These are phyloP conservation scores for Mnemiopsis leidyi DNA, from an alignment of 37 sponge, comb jelly and placozoan species.

Conservation along the genomic window DNA sequence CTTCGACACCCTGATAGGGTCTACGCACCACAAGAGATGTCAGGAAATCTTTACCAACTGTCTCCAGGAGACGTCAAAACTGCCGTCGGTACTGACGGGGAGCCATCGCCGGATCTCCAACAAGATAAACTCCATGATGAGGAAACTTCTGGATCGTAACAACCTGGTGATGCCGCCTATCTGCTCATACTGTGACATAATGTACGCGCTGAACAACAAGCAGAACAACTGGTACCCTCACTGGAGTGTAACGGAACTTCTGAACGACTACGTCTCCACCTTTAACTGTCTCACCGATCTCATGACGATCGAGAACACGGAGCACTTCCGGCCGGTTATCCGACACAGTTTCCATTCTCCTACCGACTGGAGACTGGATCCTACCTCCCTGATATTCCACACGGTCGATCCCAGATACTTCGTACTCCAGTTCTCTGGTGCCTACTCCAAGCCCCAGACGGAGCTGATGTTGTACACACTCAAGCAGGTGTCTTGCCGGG, in stretches of 20 bases:
- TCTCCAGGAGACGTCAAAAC: slow-evolving; percentile 39
- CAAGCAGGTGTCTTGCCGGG: neutral
- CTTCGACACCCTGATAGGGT: slow-evolving; percentile 19
- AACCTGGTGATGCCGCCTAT: slow-evolving; percentile 57
- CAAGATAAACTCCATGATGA: neutral
- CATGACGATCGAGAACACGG: slow-evolving; percentile 54
- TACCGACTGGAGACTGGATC: slow-evolving; percentile 25
- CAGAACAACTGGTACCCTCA: neutral
- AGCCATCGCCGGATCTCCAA: slow-evolving; percentile 8
- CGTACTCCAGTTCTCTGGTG: slow-evolving; percentile 38
- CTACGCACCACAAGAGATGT: slow-evolving; percentile 27
- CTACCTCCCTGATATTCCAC: slow-evolving; percentile 39
- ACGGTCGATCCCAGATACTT: neutral
- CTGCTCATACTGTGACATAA: slow-evolving; percentile 61
- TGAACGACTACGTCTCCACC: slow-evolving; percentile 29
- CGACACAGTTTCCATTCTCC: slow-evolving; percentile 47
- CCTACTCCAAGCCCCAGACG: slow-evolving; percentile 24
- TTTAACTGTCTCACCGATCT: slow-evolving; percentile 57
- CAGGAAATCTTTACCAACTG: slow-evolving; percentile 58
- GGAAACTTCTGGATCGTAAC: slow-evolving; percentile 20
- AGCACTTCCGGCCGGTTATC: slow-evolving; percentile 18
- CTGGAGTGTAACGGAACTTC: slow-evolving; percentile 27
- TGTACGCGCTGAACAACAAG: neutral
- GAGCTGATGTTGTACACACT: slow-evolving; percentile 55
- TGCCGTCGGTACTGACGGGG: neutral